These are phyloP conservation scores for Ellobius talpinus DNA, from an alignment of 2,113 vertebrate genomes.

Conservation along the genomic window DNA sequence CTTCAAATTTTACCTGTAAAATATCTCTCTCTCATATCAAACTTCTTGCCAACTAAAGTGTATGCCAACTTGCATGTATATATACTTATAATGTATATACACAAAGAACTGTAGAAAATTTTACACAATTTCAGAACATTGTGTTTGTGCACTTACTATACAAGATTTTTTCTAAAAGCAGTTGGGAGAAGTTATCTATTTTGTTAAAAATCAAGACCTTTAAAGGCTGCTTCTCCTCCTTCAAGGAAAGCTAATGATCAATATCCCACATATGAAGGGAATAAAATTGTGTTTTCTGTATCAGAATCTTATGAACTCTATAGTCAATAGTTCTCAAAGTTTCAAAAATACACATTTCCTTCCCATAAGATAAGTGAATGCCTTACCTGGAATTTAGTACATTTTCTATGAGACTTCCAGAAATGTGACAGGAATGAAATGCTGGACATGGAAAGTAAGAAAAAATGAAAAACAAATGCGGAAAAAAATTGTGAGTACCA, in stretches of 20 bases:
- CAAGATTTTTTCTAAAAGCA: constrained; percentile 32
- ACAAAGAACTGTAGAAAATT: not conserved
- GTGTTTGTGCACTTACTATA: not conserved
- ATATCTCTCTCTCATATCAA: not conserved
- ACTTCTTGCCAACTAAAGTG: not conserved
- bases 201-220: not conserved
- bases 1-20: not conserved
- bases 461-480: not conserved
- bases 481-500: not conserved
- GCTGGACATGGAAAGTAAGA: not conserved
- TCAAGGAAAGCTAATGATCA: not conserved
- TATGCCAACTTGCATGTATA: not conserved
- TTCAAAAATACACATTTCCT: constrained; percentile 10
- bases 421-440: not conserved
- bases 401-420: not conserved
- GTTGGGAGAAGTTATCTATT: not conserved
- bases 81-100: too few relatives aligned
- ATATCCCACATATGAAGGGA: not conserved
- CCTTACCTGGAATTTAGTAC: not conserved
- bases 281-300: not conserved
- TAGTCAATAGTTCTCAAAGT: not conserved
- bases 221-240: not conserved
- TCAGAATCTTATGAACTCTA: not conserved
- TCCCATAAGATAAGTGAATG: not conserved
- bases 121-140: not conserved